Conservation (phyloP, 1,140 invertebrate genomes). For the Bombus turneri region DNA sequence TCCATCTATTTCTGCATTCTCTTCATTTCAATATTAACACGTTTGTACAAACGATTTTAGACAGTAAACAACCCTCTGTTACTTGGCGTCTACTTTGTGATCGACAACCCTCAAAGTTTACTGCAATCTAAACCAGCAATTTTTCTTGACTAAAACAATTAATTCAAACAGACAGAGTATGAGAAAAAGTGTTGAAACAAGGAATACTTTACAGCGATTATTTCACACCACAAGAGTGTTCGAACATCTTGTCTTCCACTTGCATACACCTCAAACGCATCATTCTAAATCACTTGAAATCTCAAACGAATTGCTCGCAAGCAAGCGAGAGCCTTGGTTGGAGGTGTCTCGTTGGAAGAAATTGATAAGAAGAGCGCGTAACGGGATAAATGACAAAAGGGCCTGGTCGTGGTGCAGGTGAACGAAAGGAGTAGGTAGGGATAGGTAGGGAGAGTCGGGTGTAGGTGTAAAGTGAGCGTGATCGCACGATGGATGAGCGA, state of each 20-base stretch:
- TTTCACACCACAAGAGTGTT: neutral
- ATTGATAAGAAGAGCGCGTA: slow-evolving; percentile 5
- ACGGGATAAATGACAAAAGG: slow-evolving; percentile 31
- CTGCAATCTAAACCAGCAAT: neutral
- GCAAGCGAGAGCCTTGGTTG: neutral
- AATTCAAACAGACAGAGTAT: neutral
- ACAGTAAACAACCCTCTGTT: no score
- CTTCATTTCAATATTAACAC: no score
- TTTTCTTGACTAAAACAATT: neutral
- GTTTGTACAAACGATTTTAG: no score
- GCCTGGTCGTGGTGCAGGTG: slow-evolving; percentile 43
- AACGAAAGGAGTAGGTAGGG: slow-evolving; percentile 48
- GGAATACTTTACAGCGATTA: no score
- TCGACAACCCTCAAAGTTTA: neutral
- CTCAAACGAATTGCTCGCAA: neutral
- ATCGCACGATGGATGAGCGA: slow-evolving; percentile 74
- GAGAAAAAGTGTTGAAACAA: neutral
- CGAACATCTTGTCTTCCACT: no score
- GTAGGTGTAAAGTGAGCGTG: slow-evolving; percentile 78
- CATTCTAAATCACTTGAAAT: neutral
- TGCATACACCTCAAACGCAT: neutral
- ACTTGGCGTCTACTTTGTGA: no score
- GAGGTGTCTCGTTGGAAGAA: neutral
- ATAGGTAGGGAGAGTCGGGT: slow-evolving; percentile 45
- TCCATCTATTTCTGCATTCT: neutral